A percentile compares a stretch with the other conserved stretches of the same genome.
Evolutionary conservation across 2,888 invertebrate genomes (phyloP).

Genomic region (Dolichomitus sp.): DNA sequence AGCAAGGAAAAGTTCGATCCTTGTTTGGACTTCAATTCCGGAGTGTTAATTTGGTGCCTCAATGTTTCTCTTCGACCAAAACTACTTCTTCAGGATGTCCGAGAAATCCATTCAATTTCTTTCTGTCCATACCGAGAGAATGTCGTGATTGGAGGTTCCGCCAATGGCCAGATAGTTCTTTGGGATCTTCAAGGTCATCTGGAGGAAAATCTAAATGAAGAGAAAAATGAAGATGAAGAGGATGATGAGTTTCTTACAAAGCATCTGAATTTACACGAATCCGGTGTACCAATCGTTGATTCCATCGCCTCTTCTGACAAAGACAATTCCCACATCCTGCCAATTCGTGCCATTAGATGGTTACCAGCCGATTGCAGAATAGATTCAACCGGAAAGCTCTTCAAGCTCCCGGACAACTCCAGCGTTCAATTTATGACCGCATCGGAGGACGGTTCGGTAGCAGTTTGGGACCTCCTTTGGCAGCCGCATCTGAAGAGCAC

Average conservation of each 20-base stretch:
- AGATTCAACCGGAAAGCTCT: slow-evolving; percentile 74
- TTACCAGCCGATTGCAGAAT: slow-evolving; percentile 73
- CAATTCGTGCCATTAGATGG: slow-evolving; percentile 82
- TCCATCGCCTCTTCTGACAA: slow-evolving; percentile 72
- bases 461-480: slow-evolving; percentile 82
- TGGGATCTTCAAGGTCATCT: slow-evolving; percentile 79
- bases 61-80: slow-evolving; percentile 74
- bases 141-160: slow-evolving; percentile 82
- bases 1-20: slow-evolving; percentile 18
- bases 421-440: slow-evolving; percentile 80
- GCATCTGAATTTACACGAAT: not conserved
- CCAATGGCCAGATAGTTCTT: slow-evolving; percentile 82
- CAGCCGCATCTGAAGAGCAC: slow-evolving; percentile 74
- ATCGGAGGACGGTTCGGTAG: slow-evolving; percentile 80
- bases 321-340: slow-evolving; percentile 75
- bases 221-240: slow-evolving; percentile 34
- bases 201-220: not conserved
- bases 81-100: slow-evolving; percentile 77
- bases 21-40: not conserved
- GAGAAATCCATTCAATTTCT: slow-evolving; percentile 78
- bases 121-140: slow-evolving; percentile 81
- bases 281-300: slow-evolving; percentile 10
- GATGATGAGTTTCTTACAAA: slow-evolving; percentile 27
- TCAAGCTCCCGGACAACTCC: slow-evolving; percentile 62
- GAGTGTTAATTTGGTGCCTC: slow-evolving; percentile 78